Evolutionary conservation across 1,140 invertebrate genomes (phyloP), one percentile per base, ranked within the genome.

Genomic region (Paralvinella palmiformis): DNA sequence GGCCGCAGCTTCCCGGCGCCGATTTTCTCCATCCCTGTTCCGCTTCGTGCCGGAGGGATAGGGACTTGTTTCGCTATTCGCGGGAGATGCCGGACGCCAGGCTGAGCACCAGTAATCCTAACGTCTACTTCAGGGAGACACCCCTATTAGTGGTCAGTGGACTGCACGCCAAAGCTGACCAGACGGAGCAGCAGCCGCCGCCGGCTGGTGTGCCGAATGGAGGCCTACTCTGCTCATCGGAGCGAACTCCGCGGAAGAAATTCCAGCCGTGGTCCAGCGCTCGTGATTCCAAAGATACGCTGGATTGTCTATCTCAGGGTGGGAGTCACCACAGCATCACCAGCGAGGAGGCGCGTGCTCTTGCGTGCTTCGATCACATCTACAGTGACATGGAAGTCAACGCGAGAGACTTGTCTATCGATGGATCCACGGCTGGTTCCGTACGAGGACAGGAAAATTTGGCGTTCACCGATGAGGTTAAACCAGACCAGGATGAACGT

Each of bases 81-180:
- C 37, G 37, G 10, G 31, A 22, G 24, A 52, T 29, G 31, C 37
- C 10, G 37, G 31, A 29, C 48, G 4, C 31, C 48, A 57, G 33
- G 55, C 24, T 33, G 6, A 57, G 55, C 33, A 27, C 1, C 29
- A 57, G 55, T 31, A 57, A 57, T 17, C 55, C 55, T 22, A 57
- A 57, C 33, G 55, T 57, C 29, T 57, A 57, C 33, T 57, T 57
- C 55, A 57, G 22, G 15, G 27, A 57, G 33, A 41, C 37, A 10
- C 37, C 37, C 10, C 10, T 41, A n/a, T 41, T 41, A 41, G 37
- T 41, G n/a, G n/a, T 10, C 37, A 17, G 7, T 13, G 17, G 15
- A 22, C n/a, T 33, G 27, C 10, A 32, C 22, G 27, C 27, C 13
- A 41, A 10, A 10, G n/a, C 10, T 41, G 37, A 41, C 37, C 10